Base-by-base conservation (phyloP, 2,113 vertebrate species). In the Cnemophilus loriae region DNA sequence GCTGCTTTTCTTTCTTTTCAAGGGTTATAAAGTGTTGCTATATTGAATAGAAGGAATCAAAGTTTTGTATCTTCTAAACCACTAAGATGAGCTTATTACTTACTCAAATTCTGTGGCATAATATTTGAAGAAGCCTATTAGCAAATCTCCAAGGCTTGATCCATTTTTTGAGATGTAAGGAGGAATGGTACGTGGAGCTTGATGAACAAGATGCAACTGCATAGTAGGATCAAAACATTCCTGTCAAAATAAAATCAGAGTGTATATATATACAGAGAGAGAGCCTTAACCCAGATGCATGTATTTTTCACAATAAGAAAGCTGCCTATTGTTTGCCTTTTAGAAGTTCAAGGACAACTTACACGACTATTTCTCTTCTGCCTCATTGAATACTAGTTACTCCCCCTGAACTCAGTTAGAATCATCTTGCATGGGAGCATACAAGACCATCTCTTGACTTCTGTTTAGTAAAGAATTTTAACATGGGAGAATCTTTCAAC, bases 31-130 rank as follows among this genome's bases (percentile, higher is more conserved):
- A 77, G 18, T 26, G 7, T 20, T 67, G 49, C 46, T 49, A 11
- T 3, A 41, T 2, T 33, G 22, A 52, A 89, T 7, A 79, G 39
- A 93, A 75, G n/a, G 16, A 92, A 81, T 63, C 6, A 70, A 69
- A 88, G 27, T 68, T 86, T 75, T 64, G 30, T 16, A 17, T 30
- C 41, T 52, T 87, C 35, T 65, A 74, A 77, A 70, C 52, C 18
- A 65, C 35, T 76, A 53, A 55, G 15, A 76, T 42, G 4, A 53
- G 27, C 57, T 92, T 78, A 82, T 83, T 94, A 98, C 98, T 98
- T 98, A 99, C 99, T 99, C 99, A 98, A 99, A 99, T 94, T 98
- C 97, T 73, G 98, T 98, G 88, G 99, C 98, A 95, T 99, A 99
- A 90, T 99, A 99, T 97, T 98, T 98, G 90, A 99, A 98, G 97